Percentiles rank a stretch among this genome's conserved stretches.
phyloP scores from a whole-genome alignment of 2,888 invertebrate genomes.

The Terebella lapidaria region DNA sequence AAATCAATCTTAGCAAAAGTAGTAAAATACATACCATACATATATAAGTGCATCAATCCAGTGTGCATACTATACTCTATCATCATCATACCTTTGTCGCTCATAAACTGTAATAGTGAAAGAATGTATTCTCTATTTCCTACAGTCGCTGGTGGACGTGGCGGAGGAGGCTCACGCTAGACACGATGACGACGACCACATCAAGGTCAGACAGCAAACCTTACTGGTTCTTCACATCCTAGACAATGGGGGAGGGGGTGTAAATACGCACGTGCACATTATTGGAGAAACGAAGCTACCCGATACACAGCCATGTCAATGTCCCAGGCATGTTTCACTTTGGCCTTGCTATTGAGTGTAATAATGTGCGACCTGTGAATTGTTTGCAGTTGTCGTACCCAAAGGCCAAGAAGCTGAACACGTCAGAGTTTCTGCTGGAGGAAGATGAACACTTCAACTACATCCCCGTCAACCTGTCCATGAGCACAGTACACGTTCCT shows the following conservation, averaged over 20 bases:
- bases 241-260: neutral
- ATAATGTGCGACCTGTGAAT: neutral
- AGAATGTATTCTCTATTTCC: too few species aligned
- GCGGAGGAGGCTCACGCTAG: neutral
- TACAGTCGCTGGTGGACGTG: conserved; percentile 20
- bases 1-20: too few species aligned
- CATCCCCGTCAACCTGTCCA: conserved; percentile 65
- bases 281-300: neutral
- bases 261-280: neutral
- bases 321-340: too few species aligned
- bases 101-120: too few species aligned
- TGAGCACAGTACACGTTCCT: conserved; percentile 79
- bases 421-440: conserved; percentile 38
- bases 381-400: conserved; percentile 59
- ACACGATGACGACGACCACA: neutral
- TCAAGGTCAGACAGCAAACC: neutral
- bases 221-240: neutral
- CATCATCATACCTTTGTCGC: too few species aligned
- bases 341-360: too few species aligned
- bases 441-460: conserved; percentile 71
- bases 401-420: conserved; percentile 76
- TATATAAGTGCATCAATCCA: too few species aligned
- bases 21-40: too few species aligned
- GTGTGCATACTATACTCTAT: too few species aligned
- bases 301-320: too few species aligned